phyloP scores from a whole-genome alignment of 1,140 invertebrate species.

The Leptinotarsa texana region DNA sequence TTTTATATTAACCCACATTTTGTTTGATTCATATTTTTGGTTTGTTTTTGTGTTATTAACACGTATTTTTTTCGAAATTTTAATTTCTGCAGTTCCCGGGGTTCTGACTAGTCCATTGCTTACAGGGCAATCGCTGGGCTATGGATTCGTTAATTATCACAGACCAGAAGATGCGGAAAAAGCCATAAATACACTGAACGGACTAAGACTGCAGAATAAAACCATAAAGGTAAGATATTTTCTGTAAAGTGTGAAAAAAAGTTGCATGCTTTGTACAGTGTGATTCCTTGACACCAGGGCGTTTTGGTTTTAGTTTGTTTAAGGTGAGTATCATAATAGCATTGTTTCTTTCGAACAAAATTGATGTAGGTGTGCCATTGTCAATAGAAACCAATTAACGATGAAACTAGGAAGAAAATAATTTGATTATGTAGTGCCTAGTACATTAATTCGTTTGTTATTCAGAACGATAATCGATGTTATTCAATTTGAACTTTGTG shows the following conservation, averaged over 20 bases:
- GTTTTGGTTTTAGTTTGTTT: no score
- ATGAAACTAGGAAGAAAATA: neutral
- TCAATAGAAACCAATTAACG: neutral
- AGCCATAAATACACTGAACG: slow-evolving; percentile 96
- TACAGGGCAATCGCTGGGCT: slow-evolving; percentile 96
- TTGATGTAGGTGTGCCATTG: neutral
- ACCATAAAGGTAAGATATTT: slow-evolving; percentile 88
- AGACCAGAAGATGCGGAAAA: slow-evolving; percentile 96
- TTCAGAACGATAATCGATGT: neutral
- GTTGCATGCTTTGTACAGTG: neutral
- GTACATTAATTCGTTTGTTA: slow-evolving; percentile 3
- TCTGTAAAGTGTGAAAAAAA: neutral
- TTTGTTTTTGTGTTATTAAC: slow-evolving; percentile 49
- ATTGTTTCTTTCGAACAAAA: neutral
- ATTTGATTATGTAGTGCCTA: neutral
- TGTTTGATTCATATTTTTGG: slow-evolving; percentile 21
- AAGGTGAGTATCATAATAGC: no score
- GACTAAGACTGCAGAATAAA: slow-evolving; percentile 96
- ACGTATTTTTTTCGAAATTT: slow-evolving; percentile 48
- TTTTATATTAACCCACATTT: slow-evolving; percentile 12
- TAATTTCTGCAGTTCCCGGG: slow-evolving; percentile 49
- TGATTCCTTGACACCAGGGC: no score
- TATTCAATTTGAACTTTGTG: neutral
- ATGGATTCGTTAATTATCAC: slow-evolving; percentile 99
- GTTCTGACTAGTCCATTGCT: slow-evolving; percentile 51